Percentiles rank a stretch among this genome's conserved stretches.
Evolutionary conservation across 2,797 vertebrate genomes (phyloP).

Genomic region (Cirrhinus molitorella): DNA sequence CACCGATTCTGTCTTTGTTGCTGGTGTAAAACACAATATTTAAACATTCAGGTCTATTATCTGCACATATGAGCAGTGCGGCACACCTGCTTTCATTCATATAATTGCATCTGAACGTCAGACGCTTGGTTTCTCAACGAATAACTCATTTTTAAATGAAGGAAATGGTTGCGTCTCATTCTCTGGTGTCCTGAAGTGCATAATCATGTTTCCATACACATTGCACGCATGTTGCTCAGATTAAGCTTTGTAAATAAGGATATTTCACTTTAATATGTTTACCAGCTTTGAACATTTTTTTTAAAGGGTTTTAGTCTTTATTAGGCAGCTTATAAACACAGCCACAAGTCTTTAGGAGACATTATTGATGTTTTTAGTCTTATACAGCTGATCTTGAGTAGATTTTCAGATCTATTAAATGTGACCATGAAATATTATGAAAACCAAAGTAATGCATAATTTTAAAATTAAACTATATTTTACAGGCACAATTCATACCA

Average conservation of each 20-base stretch:
- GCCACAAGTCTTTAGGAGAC: background rate
- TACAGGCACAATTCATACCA: background rate
- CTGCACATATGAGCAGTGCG: background rate
- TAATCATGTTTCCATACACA: background rate
- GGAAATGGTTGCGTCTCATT: background rate
- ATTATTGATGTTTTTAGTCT: slow-evolving; percentile 3
- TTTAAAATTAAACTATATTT: background rate
- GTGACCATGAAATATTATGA: background rate
- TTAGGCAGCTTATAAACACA: slow-evolving; percentile 44
- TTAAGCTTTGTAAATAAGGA: background rate
- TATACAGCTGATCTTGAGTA: background rate
- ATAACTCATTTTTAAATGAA: background rate
- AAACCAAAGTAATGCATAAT: background rate
- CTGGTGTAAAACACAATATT: background rate
- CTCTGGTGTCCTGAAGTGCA: background rate
- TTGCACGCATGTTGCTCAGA: background rate
- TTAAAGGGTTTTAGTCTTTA: background rate
- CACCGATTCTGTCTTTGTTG: background rate
- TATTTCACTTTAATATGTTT: background rate
- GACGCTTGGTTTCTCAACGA: background rate
- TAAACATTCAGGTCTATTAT: background rate
- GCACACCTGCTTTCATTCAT: background rate
- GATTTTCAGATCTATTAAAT: background rate
- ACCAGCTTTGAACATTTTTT: background rate
- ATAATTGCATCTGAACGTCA: background rate